Percentiles rank a stretch among this genome's conserved stretches.
Evolutionary conservation across 1,140 invertebrate species (phyloP).

Genomic region (Diachasmimorpha longicaudata): DNA sequence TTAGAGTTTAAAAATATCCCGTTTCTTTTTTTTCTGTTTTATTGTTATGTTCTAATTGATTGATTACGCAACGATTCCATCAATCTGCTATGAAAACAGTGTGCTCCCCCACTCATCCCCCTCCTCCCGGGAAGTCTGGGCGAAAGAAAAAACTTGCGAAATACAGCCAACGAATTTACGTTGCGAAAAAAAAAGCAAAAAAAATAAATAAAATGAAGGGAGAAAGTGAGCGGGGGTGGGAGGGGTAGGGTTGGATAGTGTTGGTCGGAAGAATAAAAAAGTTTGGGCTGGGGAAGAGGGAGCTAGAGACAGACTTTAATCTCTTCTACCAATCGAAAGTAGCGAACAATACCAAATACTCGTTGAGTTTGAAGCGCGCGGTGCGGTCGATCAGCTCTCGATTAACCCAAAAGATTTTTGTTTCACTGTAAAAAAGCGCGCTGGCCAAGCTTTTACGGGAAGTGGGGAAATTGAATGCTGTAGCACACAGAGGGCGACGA

Average conservation of each 20-base stretch:
- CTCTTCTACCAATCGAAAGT: conserved; percentile 8
- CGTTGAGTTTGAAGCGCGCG: not conserved
- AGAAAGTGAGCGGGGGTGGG: not conserved
- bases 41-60: not conserved
- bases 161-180: not conserved
- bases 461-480: not conserved
- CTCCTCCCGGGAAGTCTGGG: not conserved
- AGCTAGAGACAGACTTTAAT: conserved; percentile 3
- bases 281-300: not conserved
- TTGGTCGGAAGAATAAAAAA: not conserved
- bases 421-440: not conserved
- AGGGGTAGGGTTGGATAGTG: not conserved
- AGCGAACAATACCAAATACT: conserved; percentile 1
- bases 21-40: not conserved
- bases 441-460: not conserved
- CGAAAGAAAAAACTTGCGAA: not conserved
- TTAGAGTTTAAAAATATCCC: not conserved
- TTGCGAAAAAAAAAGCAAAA: conserved; percentile 26
- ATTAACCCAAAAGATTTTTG: conserved; percentile 15
- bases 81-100: not conserved
- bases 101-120: not conserved
- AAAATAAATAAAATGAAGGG: not conserved
- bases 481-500: too few relatives aligned
- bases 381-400: conserved; percentile 13
- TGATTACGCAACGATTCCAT: conserved; percentile 2